Conservation (phyloP, 1,140 invertebrate species). For the Trypoxylus dichotomus region DNA sequence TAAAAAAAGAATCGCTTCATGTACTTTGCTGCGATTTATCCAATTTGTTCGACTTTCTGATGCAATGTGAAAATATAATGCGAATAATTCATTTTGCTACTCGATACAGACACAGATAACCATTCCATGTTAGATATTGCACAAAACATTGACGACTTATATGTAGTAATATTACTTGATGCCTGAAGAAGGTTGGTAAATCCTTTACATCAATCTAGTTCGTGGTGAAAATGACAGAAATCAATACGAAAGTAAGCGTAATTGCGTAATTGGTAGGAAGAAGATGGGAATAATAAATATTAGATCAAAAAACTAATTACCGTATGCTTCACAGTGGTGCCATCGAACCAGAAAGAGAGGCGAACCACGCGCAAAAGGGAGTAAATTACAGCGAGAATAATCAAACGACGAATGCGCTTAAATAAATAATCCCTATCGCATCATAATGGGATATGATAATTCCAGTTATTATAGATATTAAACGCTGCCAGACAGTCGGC, state of each 20-base stretch:
- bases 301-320: conserved; percentile 21
- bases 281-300: conserved; percentile 4
- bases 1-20: too few relatives aligned
- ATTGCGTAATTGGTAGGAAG: conserved; percentile 1
- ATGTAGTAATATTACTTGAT: too few relatives aligned
- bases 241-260: conserved; percentile 11
- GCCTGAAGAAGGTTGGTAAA: too few relatives aligned
- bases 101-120: too few relatives aligned
- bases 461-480: conserved; percentile 47
- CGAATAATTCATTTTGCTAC: too few relatives aligned
- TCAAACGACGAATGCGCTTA: conserved; percentile 44
- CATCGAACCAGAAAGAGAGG: background rate
- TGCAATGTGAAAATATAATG: too few relatives aligned
- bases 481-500: conserved; percentile 45
- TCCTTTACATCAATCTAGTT: too few relatives aligned
- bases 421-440: conserved; percentile 47
- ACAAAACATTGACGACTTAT: too few relatives aligned
- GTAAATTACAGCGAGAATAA: conserved; percentile 43
- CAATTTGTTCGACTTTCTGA: too few relatives aligned
- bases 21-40: too few relatives aligned
- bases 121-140: too few relatives aligned
- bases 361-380: background rate
- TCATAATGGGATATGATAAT: conserved; percentile 51
- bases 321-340: background rate
- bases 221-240: background rate